These are phyloP conservation scores for Caerostris darwini DNA, from an alignment of 1,140 invertebrate genomes.

Conservation along the genomic window DNA sequence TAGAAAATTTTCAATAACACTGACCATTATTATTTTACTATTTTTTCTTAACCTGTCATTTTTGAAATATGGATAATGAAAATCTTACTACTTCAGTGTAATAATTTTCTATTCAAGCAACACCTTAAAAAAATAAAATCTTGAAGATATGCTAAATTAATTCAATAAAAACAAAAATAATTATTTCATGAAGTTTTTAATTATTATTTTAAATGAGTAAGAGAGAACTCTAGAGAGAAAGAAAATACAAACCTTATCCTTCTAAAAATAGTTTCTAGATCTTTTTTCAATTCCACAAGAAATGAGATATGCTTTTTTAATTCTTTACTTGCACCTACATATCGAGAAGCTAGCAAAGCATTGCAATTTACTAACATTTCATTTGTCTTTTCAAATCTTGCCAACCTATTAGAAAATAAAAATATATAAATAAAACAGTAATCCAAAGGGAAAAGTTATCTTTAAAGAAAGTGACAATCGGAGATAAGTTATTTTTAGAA, in stretches of 20 bases:
- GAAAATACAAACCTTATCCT: slow-evolving; percentile 82
- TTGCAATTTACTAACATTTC: slow-evolving; percentile 98
- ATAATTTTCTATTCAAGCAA: not conserved
- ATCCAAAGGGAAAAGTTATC: not conserved
- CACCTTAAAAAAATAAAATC: not conserved
- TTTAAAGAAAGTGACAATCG: too few relatives aligned
- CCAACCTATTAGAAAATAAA: slow-evolving; percentile 87
- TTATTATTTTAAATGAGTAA: not conserved
- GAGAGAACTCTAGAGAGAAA: too few relatives aligned
- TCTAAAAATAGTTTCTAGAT: slow-evolving; percentile 85
- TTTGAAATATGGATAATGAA: too few relatives aligned
- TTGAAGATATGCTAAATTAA: not conserved
- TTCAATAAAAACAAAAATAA: not conserved
- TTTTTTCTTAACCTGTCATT: too few relatives aligned
- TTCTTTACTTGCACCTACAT: slow-evolving; percentile 90
- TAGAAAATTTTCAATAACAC: too few relatives aligned
- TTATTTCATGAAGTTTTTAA: not conserved
- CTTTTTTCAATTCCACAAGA: slow-evolving; percentile 86
- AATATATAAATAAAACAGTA: slow-evolving; percentile 25
- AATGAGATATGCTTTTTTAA: slow-evolving; percentile 94
- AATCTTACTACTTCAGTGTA: too few relatives aligned
- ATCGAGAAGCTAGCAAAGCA: slow-evolving; percentile 89
- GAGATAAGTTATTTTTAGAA: too few relatives aligned
- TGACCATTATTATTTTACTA: too few relatives aligned
- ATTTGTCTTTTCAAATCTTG: slow-evolving; percentile 97